These are phyloP conservation scores for Lerista edwardsae DNA, from an alignment of 2,797 vertebrate species.

Conservation along the genomic window DNA sequence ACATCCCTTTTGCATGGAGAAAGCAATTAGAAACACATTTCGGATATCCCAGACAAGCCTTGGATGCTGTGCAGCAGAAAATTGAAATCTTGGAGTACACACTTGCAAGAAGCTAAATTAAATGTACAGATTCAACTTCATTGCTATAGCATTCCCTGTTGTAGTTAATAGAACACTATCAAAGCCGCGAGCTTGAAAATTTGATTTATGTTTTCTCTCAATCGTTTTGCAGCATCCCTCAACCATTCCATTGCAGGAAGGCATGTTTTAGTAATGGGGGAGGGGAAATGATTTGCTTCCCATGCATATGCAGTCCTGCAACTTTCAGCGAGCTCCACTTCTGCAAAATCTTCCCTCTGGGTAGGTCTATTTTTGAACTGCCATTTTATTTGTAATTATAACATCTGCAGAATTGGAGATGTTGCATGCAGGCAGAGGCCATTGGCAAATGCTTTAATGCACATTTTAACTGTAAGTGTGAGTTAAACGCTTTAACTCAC, in stretches of 20 bases:
- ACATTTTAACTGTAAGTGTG: too few relatives aligned
- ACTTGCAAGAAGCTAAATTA: slow-evolving; percentile 58
- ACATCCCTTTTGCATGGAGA: slow-evolving; percentile 76
- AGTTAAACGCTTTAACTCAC: too few relatives aligned
- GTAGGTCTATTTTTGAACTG: too few relatives aligned
- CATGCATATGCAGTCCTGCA: slow-evolving; percentile 21
- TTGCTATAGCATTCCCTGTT: slow-evolving; percentile 27
- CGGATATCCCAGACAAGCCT: slow-evolving; percentile 67
- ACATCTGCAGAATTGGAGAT: too few relatives aligned
- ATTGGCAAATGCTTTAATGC: too few relatives aligned
- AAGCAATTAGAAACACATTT: slow-evolving; percentile 80
- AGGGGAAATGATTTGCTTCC: slow-evolving; percentile 31
- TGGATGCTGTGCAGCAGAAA: slow-evolving; percentile 66
- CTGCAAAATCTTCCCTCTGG: not conserved
- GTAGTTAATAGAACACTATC: slow-evolving; percentile 28
- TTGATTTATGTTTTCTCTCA: slow-evolving; percentile 43
- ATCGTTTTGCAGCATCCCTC: slow-evolving; percentile 43
- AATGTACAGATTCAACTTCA: slow-evolving; percentile 27
- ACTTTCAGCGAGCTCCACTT: not conserved
- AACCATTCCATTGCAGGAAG: not conserved
- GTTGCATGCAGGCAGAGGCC: too few relatives aligned
- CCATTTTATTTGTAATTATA: too few relatives aligned
- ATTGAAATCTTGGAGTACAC: slow-evolving; percentile 67
- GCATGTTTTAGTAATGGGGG: not conserved
- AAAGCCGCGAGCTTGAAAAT: slow-evolving; percentile 43